These are phyloP conservation scores for Podarcis cretensis DNA, from an alignment of 2,113 vertebrate species.

Conservation along the genomic window DNA sequence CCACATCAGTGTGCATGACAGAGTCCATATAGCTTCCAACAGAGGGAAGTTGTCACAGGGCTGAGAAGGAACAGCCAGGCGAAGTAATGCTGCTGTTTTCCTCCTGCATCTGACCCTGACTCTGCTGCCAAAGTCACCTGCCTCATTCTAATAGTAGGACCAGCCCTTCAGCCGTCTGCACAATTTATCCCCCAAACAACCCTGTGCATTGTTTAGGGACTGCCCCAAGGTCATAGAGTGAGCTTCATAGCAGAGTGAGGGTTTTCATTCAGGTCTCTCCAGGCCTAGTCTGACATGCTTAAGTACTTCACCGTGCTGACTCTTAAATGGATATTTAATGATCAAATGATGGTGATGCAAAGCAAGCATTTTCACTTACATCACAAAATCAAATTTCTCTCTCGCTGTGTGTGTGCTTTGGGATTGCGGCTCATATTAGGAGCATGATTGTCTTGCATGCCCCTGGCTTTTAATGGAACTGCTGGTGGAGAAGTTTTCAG, in stretches of 20 bases:
- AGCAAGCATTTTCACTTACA: background rate
- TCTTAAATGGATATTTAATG: background rate
- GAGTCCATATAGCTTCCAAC: no score
- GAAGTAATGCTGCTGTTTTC: no score
- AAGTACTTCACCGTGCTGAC: background rate
- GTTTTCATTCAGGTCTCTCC: background rate
- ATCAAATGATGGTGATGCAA: background rate
- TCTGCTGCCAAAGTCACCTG: no score
- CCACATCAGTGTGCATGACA: no score
- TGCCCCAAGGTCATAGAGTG: background rate
- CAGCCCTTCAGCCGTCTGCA: background rate
- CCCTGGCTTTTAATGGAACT: background rate
- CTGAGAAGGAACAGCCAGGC: no score
- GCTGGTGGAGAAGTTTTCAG: constrained; percentile 1
- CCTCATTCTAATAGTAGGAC: no score
- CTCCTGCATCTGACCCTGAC: no score
- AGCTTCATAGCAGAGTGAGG: background rate
- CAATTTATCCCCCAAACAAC: background rate
- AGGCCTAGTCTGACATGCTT: background rate
- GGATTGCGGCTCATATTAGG: background rate
- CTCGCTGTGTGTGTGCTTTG: background rate
- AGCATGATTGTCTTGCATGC: background rate
- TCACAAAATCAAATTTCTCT: background rate
- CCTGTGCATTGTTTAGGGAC: background rate
- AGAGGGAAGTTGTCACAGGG: no score